phyloP scores from a whole-genome alignment of 1,140 invertebrate species.

The Diabrotica undecimpunctata region DNA sequence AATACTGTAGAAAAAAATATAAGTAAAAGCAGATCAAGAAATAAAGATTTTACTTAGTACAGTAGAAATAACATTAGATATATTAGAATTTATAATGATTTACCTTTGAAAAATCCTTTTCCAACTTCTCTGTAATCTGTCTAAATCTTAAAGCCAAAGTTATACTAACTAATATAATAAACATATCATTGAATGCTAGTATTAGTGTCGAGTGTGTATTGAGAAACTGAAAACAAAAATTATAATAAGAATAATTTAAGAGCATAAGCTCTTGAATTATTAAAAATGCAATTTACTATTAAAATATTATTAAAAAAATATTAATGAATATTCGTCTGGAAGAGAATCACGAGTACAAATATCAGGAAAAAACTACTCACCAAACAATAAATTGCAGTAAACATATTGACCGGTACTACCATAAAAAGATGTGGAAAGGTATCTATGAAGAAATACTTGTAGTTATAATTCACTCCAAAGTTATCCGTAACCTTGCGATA shows the following conservation, averaged over 20 bases:
- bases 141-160: slow-evolving; percentile 30
- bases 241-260: no score
- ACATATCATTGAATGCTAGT: slow-evolving; percentile 35
- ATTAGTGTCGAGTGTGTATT: slow-evolving; percentile 22
- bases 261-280: background rate
- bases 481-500: background rate
- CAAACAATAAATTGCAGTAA: slow-evolving; percentile 8
- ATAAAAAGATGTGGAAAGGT: slow-evolving; percentile 22
- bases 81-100: background rate
- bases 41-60: no score
- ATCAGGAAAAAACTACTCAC: background rate
- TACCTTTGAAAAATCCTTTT: slow-evolving; percentile 15
- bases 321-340: no score
- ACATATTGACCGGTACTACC: slow-evolving; percentile 13
- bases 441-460: slow-evolving; percentile 4
- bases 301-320: no score
- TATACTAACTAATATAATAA: slow-evolving; percentile 34
- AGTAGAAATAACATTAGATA: no score
- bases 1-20: no score
- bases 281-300: no score
- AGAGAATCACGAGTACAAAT: no score
- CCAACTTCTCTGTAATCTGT: slow-evolving; percentile 27
- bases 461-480: slow-evolving; percentile 12
- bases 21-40: no score
- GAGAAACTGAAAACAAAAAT: slow-evolving; percentile 26